A percentile compares a stretch with the other conserved stretches of the same genome.
These are phyloP conservation scores for Coryphaenoides rupestris DNA, from an alignment of 2,113 vertebrate species.

Conservation along the genomic window DNA sequence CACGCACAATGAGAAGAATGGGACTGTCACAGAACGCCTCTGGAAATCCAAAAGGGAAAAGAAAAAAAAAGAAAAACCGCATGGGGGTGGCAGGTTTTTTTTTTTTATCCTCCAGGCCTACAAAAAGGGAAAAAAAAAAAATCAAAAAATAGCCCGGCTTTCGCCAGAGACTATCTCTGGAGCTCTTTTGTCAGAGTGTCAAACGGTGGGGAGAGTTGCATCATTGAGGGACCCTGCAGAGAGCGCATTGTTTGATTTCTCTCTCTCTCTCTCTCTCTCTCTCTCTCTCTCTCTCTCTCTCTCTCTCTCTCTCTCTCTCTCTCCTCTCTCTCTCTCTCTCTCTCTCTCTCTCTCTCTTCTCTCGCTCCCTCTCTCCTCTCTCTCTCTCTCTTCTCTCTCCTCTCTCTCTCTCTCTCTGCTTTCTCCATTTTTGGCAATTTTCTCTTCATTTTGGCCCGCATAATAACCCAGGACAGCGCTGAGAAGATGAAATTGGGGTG, in stretches of 20 bases:
- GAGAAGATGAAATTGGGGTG: neutral
- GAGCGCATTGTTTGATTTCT: constrained; percentile 57
- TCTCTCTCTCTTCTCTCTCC: too few relatives aligned
- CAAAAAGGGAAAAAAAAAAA: constrained; percentile 52
- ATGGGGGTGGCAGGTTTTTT: neutral
- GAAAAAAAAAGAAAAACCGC: constrained; percentile 37
- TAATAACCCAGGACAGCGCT: constrained; percentile 35
- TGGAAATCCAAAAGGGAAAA: constrained; percentile 38
- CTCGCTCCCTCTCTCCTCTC: constrained; percentile 23
- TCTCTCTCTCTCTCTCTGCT: too few relatives aligned
- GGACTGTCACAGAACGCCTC: constrained; percentile 49
- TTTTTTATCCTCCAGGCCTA: constrained; percentile 41
- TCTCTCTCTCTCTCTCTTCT: constrained; percentile 36
- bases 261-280: neutral
- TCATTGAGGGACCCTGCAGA: constrained; percentile 63
- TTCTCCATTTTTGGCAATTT: too few relatives aligned
- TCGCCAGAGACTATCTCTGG: constrained; percentile 51
- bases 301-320: constrained; percentile 18
- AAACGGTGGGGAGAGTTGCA: constrained; percentile 60
- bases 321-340: constrained; percentile 43
- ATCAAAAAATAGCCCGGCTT: constrained; percentile 55
- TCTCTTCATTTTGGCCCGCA: constrained; percentile 18
- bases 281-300: constrained; percentile 49
- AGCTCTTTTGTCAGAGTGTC: constrained; percentile 66
- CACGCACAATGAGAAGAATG: constrained; percentile 51